Evolutionary conservation across 2,888 invertebrate genomes (phyloP), one percentile per base, ranked within the genome.

Genomic region (Teleiodes luculella): DNA sequence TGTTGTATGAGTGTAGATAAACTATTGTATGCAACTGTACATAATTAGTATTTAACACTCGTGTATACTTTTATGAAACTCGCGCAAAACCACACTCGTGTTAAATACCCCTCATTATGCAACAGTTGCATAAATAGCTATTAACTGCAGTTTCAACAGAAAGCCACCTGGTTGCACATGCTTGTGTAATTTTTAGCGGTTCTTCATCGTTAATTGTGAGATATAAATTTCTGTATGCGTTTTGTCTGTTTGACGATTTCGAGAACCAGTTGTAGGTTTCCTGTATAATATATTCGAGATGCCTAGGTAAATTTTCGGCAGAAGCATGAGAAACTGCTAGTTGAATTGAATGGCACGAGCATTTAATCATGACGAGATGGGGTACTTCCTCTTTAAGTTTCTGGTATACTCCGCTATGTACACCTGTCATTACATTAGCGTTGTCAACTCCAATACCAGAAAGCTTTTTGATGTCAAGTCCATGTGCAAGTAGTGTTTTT

Each of bases 261-360:
- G 55, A 50, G 52, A 72, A 74, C 70, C 70, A 73, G 13, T 67
- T 66, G 51, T 71, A 69, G 1, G 70, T 72, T 62, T 74, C 70
- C 43, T 65, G 60, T 13, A 72, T 63, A 3, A 73, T n/a, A 53
- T 63, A 66, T 48, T 50, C 50, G 5, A 50, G 5, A 50, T 50
- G 24, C 1, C 50, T 7, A n/a, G 50, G 50, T 36, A 50, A 13
- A 18, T 24, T 37, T 20, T 50, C 24, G 24, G 24, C 50, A 2
- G 50, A 50, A 14, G 50, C 50, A 36, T 50, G 50, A 11, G 50
- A n/a, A 7, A 50, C 7, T 8, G 50, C 50, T 28, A 50, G 14
- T 14, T 50, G 50, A 14, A 50, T 8, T 13, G 50, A 50, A 50
- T 50, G 50, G 14, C 50, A 50, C 11, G 28, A 6, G 24, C 50